Base-by-base conservation (phyloP, 2,888 invertebrate genomes). In the Leucophora obtusa region DNA sequence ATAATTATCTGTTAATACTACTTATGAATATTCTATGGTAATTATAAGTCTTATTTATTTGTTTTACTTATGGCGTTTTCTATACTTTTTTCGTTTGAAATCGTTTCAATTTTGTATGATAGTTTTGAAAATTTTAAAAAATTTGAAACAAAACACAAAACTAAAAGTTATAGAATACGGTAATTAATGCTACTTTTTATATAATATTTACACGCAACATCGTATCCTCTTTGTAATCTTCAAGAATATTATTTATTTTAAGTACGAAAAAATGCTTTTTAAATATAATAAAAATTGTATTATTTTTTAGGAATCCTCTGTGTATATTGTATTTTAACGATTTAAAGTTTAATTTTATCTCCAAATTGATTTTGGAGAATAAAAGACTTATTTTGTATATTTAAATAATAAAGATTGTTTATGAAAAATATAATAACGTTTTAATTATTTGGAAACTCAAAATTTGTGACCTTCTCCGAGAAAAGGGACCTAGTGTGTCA, bases 401-500 rank as follows among this genome's bases (percentile, higher is more conserved):
- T 63, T 63, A 63, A 54, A 17, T 47, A 72, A 63, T 63, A 72
- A 72, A 72, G 7, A 56, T 63, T 63, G 63, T 72, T 63, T 63
- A 58, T 21, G 47, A 50, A 62, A 28, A 8, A 28, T 1, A 3
- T 28, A 47, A 28, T 7, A 24, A 24, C 0, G n/a, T 24, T 3
- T 58, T 47, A n/a, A n/a, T 58, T 28, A 28, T 21, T 51, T 53
- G 4, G 7, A 28, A 28, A 28, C 7, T 28, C 3, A 28, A 28
- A 21, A n/a, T n/a, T n/a, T n/a, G n/a, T n/a, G n/a, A n/a, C n/a
- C n/a, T n/a, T n/a, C n/a, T n/a, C n/a, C n/a, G n/a, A n/a, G n/a
- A n/a, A n/a, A n/a, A n/a, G n/a, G n/a, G n/a, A n/a, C n/a, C n/a
- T n/a, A n/a, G n/a, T n/a, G n/a, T n/a, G n/a, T n/a, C n/a, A n/a